A percentile compares a stretch with the other conserved stretches of the same genome.
Evolutionary conservation across 2,113 vertebrate species (phyloP).

Genomic region (Nycticorax nycticorax): DNA sequence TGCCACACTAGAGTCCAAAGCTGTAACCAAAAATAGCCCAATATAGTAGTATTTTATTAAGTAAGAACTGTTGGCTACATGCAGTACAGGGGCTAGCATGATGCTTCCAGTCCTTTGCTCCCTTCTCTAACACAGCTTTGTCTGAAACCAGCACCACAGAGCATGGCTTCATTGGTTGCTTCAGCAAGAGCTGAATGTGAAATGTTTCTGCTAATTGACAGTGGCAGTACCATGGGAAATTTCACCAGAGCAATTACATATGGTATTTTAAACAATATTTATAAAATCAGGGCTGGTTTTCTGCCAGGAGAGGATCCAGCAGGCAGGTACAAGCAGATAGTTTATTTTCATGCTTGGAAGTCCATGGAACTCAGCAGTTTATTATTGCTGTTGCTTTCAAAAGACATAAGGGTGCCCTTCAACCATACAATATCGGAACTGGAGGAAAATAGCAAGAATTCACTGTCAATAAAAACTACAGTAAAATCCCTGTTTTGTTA

Average conservation of each 20-base stretch:
- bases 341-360: background rate
- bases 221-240: background rate
- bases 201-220: background rate
- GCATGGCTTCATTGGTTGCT: background rate
- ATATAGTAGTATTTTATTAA: background rate
- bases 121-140: background rate
- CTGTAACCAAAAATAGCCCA: background rate
- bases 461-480: background rate
- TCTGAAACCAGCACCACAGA: background rate
- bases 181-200: background rate
- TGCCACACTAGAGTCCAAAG: background rate
- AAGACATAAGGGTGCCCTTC: background rate
- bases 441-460: background rate
- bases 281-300: background rate
- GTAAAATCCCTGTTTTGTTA: background rate
- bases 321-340: background rate
- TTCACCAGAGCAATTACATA: background rate
- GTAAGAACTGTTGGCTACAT: background rate
- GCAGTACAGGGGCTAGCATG: accelerated
- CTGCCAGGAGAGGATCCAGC: background rate
- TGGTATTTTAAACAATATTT: background rate
- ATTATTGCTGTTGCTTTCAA: background rate
- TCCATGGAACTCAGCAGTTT: background rate
- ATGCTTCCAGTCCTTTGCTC: background rate
- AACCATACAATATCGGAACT: background rate